Percentiles rank a stretch among this genome's conserved stretches.
Conservation (phyloP, 2,888 invertebrate species). For the Vesta saturnalis region DNA sequence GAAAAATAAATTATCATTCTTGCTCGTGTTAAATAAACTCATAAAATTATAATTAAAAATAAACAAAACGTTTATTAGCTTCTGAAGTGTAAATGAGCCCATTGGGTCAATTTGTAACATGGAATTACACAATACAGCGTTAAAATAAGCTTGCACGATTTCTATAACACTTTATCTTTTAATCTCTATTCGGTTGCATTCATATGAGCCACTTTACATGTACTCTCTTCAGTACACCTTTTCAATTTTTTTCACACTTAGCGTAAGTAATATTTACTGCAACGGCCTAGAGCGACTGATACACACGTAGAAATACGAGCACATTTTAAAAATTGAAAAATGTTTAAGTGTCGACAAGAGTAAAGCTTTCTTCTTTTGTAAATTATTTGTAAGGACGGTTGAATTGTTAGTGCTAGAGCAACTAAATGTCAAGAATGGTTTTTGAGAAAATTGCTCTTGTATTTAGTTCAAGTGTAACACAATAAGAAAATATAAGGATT, state of each 20-base stretch:
- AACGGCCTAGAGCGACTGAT: conserved; percentile 14
- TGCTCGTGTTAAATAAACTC: no score
- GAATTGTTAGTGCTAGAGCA: not conserved
- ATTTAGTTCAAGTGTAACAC: conserved; percentile 20
- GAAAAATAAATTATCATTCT: no score
- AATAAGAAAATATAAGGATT: conserved; percentile 10
- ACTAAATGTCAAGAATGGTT: conserved; percentile 15
- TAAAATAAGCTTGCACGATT: conserved; percentile 19
- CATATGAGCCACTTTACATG: conserved; percentile 26
- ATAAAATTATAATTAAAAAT: conserved; percentile 7
- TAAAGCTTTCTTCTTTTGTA: conserved; percentile 7
- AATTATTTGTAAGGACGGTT: conserved; percentile 3
- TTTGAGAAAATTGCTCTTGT: conserved; percentile 20
- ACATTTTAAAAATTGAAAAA: conserved; percentile 24
- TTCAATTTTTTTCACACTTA: conserved; percentile 38
- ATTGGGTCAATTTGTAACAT: conserved; percentile 13
- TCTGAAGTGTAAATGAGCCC: conserved; percentile 25
- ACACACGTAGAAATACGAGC: conserved; percentile 14
- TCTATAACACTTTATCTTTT: conserved; percentile 35
- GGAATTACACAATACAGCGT: conserved; percentile 11
- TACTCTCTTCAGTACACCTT: conserved; percentile 28
- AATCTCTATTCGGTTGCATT: conserved; percentile 36
- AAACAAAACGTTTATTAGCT: not conserved
- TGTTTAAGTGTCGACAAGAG: conserved; percentile 5
- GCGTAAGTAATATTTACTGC: conserved; percentile 7